Evolutionary conservation across 2,113 vertebrate genomes (phyloP).

Genomic region (Tachysurus fulvidraco): DNA sequence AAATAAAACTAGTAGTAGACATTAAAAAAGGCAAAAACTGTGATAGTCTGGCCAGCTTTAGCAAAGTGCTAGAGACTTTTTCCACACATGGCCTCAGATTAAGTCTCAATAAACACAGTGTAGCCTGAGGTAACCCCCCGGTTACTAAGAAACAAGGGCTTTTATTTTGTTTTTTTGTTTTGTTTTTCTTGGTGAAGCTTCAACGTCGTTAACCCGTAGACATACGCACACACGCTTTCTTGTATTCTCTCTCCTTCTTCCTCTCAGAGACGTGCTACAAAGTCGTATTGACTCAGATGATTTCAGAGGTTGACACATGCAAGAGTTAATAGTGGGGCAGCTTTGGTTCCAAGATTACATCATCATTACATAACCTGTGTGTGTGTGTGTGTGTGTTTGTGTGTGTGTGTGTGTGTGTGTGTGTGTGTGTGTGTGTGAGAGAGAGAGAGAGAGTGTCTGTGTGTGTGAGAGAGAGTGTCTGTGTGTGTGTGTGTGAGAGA

Average conservation of each 20-base stretch:
- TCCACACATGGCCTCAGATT: slow-evolving; percentile 15
- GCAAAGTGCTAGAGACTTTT: background rate
- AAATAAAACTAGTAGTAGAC: background rate
- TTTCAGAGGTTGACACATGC: slow-evolving; percentile 42
- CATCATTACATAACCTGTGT: slow-evolving; percentile 63
- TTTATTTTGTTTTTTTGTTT: slow-evolving; percentile 11
- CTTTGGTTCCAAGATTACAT: slow-evolving; percentile 57
- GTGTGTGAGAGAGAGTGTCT: no score
- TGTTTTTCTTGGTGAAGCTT: slow-evolving; percentile 25
- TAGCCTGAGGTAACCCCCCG: slow-evolving; percentile 25
- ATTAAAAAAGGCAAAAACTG: background rate
- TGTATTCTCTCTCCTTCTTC: background rate
- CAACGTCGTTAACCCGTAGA: background rate
- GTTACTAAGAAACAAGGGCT: slow-evolving; percentile 44
- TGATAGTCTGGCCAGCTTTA: slow-evolving; percentile 7
- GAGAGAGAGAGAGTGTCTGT: no score
- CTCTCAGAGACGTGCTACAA: background rate
- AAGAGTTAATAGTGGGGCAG: slow-evolving; percentile 33
- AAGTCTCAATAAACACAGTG: slow-evolving; percentile 13
- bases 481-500: no score
- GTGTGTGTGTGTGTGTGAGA: background rate
- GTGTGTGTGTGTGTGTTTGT: background rate
- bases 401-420: background rate
- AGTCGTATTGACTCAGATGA: background rate
- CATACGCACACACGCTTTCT: background rate